Evolutionary conservation across 2,113 vertebrate genomes (phyloP).

Genomic region (Zeus faber): DNA sequence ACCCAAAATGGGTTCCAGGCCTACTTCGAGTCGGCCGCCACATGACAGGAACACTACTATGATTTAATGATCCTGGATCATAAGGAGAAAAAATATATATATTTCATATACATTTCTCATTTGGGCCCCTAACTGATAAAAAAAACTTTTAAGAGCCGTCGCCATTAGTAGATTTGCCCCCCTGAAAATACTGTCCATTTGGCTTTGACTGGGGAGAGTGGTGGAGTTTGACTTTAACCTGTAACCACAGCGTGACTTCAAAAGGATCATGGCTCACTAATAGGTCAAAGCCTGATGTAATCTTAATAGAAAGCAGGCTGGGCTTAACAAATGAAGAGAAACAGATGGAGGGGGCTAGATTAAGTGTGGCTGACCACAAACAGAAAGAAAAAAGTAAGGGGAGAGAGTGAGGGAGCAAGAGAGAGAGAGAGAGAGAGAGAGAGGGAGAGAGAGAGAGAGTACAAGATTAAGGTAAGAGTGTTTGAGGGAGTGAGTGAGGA

Average conservation of each 20-base stretch:
- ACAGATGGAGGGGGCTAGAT: slow-evolving; percentile 71
- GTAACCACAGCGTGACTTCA: slow-evolving; percentile 71
- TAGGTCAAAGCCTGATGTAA: slow-evolving; percentile 76
- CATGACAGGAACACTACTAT: slow-evolving; percentile 52
- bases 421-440: slow-evolving; percentile 9
- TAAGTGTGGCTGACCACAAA: slow-evolving; percentile 74
- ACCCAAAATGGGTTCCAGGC: slow-evolving; percentile 58
- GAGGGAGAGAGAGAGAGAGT: slow-evolving; percentile 31
- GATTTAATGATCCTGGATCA: slow-evolving; percentile 62
- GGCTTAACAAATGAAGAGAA: slow-evolving; percentile 72
- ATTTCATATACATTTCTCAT: slow-evolving; percentile 17
- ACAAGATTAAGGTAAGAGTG: slow-evolving; percentile 34
- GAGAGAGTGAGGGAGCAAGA: slow-evolving; percentile 18
- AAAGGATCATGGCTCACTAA: slow-evolving; percentile 70
- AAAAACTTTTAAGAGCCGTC: slow-evolving; percentile 52
- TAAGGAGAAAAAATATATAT: slow-evolving; percentile 20
- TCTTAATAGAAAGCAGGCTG: slow-evolving; percentile 67
- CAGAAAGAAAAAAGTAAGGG: slow-evolving; percentile 59
- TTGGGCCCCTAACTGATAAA: slow-evolving; percentile 48
- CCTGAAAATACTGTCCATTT: slow-evolving; percentile 45
- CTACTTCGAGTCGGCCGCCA: slow-evolving; percentile 47
- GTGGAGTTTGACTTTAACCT: slow-evolving; percentile 69
- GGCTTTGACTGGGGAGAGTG: slow-evolving; percentile 53
- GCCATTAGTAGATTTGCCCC: slow-evolving; percentile 1
- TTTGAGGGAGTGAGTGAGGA: neutral